Conservation (phyloP, 2,888 invertebrate genomes). For the Odontocerum albicorne region DNA sequence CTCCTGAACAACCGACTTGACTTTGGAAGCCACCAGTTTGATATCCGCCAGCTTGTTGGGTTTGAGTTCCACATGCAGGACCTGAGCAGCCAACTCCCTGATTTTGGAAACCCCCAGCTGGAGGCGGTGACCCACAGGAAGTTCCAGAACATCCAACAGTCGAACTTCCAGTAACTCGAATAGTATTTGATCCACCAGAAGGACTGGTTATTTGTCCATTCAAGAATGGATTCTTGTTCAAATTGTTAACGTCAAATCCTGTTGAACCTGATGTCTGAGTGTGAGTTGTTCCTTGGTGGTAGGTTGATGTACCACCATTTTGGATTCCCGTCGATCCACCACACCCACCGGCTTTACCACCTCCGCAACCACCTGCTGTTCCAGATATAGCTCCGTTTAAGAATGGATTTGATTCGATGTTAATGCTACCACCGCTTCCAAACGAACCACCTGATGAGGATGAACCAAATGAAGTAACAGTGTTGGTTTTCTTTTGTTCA, state of each 20-base stretch:
- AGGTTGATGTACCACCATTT: constrained; percentile 17
- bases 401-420: constrained; percentile 41
- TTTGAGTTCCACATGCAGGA: background rate
- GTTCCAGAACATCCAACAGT: constrained; percentile 6
- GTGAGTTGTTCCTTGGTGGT: constrained; percentile 28
- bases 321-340: constrained; percentile 8
- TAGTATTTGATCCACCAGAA: constrained; percentile 1
- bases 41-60: background rate
- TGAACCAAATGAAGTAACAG: background rate
- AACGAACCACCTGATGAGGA: constrained; percentile 1
- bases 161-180: constrained; percentile 14
- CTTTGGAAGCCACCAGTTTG: background rate
- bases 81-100: background rate
- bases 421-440: constrained; percentile 35
- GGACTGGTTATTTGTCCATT: constrained; percentile 37
- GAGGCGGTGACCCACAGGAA: background rate
- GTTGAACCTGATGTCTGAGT: background rate
- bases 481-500: background rate
- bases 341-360: constrained; percentile 24
- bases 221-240: constrained; percentile 48
- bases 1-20: background rate
- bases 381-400: constrained; percentile 39
- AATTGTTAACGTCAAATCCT: constrained; percentile 42
- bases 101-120: constrained; percentile 4
- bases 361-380: constrained; percentile 22